Evolutionary conservation across 2,113 vertebrate species (phyloP), one percentile per base, ranked within the genome.

Genomic region (Leuciscus idus): DNA sequence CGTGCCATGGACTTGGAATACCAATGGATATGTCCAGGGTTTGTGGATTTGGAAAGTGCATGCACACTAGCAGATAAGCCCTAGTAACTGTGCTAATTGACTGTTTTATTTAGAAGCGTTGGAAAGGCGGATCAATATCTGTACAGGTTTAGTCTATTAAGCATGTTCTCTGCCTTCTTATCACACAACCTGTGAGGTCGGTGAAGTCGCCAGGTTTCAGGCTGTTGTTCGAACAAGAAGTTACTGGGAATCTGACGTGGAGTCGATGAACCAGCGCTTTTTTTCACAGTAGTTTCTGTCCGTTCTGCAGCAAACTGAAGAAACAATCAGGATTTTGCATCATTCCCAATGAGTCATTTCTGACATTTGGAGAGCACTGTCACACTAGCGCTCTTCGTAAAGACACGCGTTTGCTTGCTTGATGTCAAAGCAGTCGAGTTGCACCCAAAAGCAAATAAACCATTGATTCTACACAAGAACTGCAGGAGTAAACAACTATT

Each of bases 91-190:
- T 73, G 81, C 19, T 83, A 52, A 83, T 72, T 72, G 66, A 72
- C 81, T 83, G 55, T 46, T 61, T 55, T 39, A 72, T 72, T 33
- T 57, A 39, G 50, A 72, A 36, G 19, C 36, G 26, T 33, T 48
- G 64, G 81, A 83, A 83, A 70, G 48, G 26, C 10, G 11, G 66
- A 83, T 83, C 66, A 6, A 83, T 83, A 57, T 26, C 9, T 33
- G 57, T 39, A 19, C 30, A 83, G 6, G 64, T 83, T 21, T 10
- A 55, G 81, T 72, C 17, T 66, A 81, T 83, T 33, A 83, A 83
- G 48, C 48, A 33, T 21, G 23, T 83, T 68, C 0, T 2, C 1
- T 8, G 15, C n/a, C 15, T 57, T 26, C 43, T 83, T 70, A 83
- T 36, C 81, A 9, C 28, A 83, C n/a, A 30, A 36, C 62, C 62